These are phyloP conservation scores for Sinodicranocentrus sp. DNA, from an alignment of 2,888 invertebrate genomes.

Conservation along the genomic window DNA sequence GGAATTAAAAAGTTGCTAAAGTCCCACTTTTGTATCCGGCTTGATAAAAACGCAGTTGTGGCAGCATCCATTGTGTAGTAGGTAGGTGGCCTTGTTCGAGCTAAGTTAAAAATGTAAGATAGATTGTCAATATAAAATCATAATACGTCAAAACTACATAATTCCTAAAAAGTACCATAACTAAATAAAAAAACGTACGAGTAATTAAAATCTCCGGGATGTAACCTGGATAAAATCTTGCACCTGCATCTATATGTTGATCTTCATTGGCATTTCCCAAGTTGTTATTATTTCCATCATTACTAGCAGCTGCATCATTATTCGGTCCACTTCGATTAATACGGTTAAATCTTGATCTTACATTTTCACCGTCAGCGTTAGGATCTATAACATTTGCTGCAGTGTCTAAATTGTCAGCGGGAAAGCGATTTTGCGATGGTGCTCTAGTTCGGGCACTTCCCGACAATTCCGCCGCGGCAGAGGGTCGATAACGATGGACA, in stretches of 20 bases:
- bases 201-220: conserved; percentile 76
- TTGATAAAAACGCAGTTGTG: conserved; percentile 75
- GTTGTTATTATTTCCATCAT: conserved; percentile 44
- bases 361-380: conserved; percentile 10
- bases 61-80: conserved; percentile 76
- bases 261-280: conserved; percentile 42
- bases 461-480: conserved; percentile 35
- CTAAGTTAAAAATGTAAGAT: conserved; percentile 43
- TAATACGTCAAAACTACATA: no score
- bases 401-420: conserved; percentile 28
- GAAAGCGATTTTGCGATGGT: conserved; percentile 40
- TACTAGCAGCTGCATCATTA: background rate
- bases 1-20: conserved; percentile 74
- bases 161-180: no score
- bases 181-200: no score
- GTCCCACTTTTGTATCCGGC: conserved; percentile 76
- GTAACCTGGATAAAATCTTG: conserved; percentile 75
- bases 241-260: conserved; percentile 60
- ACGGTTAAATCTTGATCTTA: conserved; percentile 12
- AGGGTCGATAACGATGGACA: conserved; percentile 28
- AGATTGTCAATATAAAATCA: background rate
- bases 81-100: conserved; percentile 73
- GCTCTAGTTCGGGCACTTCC: conserved; percentile 72
- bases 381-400: background rate
- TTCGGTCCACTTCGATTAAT: background rate